Base-by-base conservation (phyloP, 23 tunicate genomes). In the Trididemnum clinides region DNA sequence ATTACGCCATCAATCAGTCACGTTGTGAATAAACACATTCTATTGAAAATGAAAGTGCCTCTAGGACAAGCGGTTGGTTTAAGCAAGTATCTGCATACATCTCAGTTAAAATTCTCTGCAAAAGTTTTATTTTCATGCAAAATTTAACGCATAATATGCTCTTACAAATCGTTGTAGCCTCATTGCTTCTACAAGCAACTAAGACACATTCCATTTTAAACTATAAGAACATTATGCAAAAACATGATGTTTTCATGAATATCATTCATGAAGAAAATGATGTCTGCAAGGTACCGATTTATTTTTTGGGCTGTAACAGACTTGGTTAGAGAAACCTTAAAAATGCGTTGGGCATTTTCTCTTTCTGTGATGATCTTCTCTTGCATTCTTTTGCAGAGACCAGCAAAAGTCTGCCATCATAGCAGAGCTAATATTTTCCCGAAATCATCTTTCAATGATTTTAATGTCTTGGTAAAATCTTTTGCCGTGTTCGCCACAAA, bases 331-430 rank as follows among this genome's bases (percentile, higher is more conserved):
- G 27, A 22, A 22, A 62, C 22, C 21, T 62, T 21, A 62, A 62
- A 62, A 62, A 62, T 62, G 69, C 27, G 18, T 22, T 22, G 69
- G 69, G 69, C 69, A 62, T 62, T 26, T 62, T 62, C 27, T 22
- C 21, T 62, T 62, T 21, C 69, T 62, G 27, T 26, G 23, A 21
- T 69, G 76, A 28, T 31, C 21, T 30, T 31, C 21, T 6, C 5
- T 37, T 28, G 82, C 22, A 18, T 76, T 0, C 19, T 64, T 29
- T 0, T 76, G 82, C 20, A 76, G 82, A 39, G 35, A 76, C 35
- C 76, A 69, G 37, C 76, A 69, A 32, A 29, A 69, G 76, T 69
- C 76, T n/a, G n/a, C n/a, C n/a, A n/a, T n/a, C n/a, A n/a, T n/a
- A n/a, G 19, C 78, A 50, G 78, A 7, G 15, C 49, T 76, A 50